Conservation (phyloP, 2,888 invertebrate species). For the Xylota sylvarum region DNA sequence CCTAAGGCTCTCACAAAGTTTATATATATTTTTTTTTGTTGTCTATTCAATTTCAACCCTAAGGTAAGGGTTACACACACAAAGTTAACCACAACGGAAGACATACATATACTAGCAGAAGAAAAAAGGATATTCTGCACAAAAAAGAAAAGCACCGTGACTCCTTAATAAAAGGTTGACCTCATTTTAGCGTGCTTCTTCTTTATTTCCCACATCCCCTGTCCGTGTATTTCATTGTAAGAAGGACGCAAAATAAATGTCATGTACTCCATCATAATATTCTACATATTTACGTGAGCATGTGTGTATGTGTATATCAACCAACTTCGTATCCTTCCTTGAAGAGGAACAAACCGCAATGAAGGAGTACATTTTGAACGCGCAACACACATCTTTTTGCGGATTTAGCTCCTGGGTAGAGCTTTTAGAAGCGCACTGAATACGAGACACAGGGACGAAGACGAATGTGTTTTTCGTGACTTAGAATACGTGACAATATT, state of each 20-base stretch:
- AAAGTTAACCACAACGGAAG: neutral
- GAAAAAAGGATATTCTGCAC: constrained; percentile 29
- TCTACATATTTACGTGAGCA: constrained; percentile 4
- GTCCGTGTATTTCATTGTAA: neutral
- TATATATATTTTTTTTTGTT: neutral
- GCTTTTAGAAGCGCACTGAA: neutral
- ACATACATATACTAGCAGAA: neutral
- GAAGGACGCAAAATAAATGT: constrained; percentile 32
- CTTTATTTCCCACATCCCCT: neutral
- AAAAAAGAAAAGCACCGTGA: neutral
- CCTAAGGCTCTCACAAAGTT: neutral
- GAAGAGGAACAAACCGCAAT: constrained; percentile 2
- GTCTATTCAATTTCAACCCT: constrained; percentile 17
- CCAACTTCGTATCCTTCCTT: constrained; percentile 24
- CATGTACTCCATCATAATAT: constrained; percentile 36
- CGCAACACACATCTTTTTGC: constrained; percentile 4
- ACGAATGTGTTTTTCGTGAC: constrained; percentile 35
- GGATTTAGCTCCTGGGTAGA: neutral
- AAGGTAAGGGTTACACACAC: constrained; percentile 11
- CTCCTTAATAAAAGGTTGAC: constrained; percentile 54
- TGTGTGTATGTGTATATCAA: neutral
- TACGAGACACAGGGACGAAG: neutral
- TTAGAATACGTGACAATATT: constrained; percentile 31
- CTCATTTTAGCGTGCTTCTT: constrained; percentile 39
- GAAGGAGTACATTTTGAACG: neutral